Evolutionary conservation across 2,113 vertebrate species (phyloP).

Genomic region (Syngnathoides biaculeatus): DNA sequence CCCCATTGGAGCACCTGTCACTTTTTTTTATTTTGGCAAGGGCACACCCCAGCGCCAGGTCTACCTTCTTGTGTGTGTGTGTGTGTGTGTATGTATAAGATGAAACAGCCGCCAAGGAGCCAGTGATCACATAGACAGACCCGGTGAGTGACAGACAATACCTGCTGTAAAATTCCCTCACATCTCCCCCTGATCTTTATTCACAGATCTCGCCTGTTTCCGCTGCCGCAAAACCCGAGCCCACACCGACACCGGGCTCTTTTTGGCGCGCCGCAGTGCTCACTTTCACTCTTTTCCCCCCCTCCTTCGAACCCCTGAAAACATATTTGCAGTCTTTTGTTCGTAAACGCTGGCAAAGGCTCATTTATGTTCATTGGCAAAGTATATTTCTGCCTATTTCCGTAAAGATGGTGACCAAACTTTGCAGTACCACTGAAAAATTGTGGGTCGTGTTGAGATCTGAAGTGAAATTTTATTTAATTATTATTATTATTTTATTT

Average conservation of each 20-base stretch:
- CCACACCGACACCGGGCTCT: conserved; percentile 55
- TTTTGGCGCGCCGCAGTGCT: conserved; percentile 39
- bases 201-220: conserved; percentile 73
- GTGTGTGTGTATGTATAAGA: conserved; percentile 48
- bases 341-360: conserved; percentile 26
- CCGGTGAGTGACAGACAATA: conserved; percentile 80
- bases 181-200: conserved; percentile 77
- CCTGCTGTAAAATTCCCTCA: conserved; percentile 79
- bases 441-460: neutral
- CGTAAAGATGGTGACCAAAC: neutral
- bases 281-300: conserved; percentile 26
- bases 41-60: conserved; percentile 58
- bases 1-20: conserved; percentile 74
- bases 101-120: conserved; percentile 71
- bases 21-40: conserved; percentile 66
- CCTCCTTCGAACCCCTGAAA: conserved; percentile 3
- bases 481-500: no score
- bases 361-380: neutral
- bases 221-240: conserved; percentile 59
- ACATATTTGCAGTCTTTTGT: conserved; percentile 70
- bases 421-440: neutral
- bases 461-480: neutral
- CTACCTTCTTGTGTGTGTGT: conserved; percentile 47
- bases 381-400: neutral
- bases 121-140: conserved; percentile 74